Base-by-base conservation (phyloP, 2,888 invertebrate genomes). In the Synanthedon tipuliformis region DNA sequence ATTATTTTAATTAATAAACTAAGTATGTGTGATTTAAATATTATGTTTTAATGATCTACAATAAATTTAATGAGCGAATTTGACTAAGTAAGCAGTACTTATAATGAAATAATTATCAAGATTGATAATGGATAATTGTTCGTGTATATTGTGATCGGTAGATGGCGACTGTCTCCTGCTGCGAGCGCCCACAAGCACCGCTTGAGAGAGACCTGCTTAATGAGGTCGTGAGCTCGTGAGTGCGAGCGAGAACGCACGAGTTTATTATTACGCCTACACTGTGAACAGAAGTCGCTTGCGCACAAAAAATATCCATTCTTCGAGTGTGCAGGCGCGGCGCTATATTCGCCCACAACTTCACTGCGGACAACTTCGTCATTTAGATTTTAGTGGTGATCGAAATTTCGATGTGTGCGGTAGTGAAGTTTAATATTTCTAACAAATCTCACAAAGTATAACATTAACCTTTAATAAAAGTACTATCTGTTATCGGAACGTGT, bases 391-490 rank as follows among this genome's bases (percentile, higher is more conserved):
- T 87, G 81, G 82, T 86, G 82, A 79, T 81, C 80, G 78, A 78
- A 85, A 78, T 85, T 73, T 81, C 76, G 81, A 81, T 83, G 86
- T 84, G 87, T 82, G 87, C 82, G 85, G 86, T 80, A 83, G 87
- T 88, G 87, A 77, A 81, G 81, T 76, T 79, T 86, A 87, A 87
- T 85, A 81, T 79, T 76, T 84, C 84, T 88, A 88, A 88, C 87
- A 82, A 75, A 78, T 81, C 82, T 83, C 82, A 85, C 81, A 80
- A 75, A 75, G 66, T 81, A 83, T 87, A 85, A 85, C 81, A 84
- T 75, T 84, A 82, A 84, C 77, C 75, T 72, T 78, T 81, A 79
- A 85, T 81, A 79, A 81, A 83, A 85, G 83, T 82, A 86, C 80
- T 79, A 78, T 79, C 65, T 74, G 73, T 64, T 71, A 75, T 77